Base-by-base conservation (phyloP, 35 echinoderm and acorn worm species). In the Lytechinus variegatus region DNA sequence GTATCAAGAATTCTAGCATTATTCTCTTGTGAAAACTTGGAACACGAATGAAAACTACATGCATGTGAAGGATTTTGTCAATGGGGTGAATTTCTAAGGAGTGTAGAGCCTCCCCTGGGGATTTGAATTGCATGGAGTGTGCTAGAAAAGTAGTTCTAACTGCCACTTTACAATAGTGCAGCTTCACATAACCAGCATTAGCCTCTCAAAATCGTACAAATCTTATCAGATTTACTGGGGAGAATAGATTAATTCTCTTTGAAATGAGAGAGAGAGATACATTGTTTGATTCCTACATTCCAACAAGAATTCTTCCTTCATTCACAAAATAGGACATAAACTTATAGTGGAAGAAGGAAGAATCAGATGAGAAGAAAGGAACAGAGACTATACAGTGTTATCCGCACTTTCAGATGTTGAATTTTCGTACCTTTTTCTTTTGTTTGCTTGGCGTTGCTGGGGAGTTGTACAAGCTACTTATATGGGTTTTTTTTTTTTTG, bases 211-310 rank as follows among this genome's bases (percentile, higher is more conserved):
- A 93, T 93, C 91, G n/a, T 93, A 93, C 91, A 93, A 93, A 93
- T 93, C 91, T 93, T 93, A 93, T 93, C 91, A 93, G 91, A 93
- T 93, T 93, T 93, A 93, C 28, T 12, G 91, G 91, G n/a, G 53
- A 93, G 28, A 93, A 93, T 93, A 54, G 28, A 27, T 8, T 10
- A 29, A 21, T 10, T 53, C 28, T 53, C 87, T 51, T 89, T 89
- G 87, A 89, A n/a, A n/a, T n/a, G n/a, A n/a, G n/a, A 4, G 87
- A 24, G 28, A 27, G 87, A 10, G 87, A 29, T 6, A 29, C 87
- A 89, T 53, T 89, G 52, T 89, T 89, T 3, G 28, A 51, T 52
- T 53, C 8, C 28, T 53, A 93, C 91, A 93, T 93, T 93, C 91
- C 54, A 54, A 56, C 9, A 29, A 29, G 87, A 89, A 44, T 29